Percentiles rank a stretch among this genome's conserved stretches.
Conservation (phyloP, 2,113 vertebrate genomes). For the Lanius collurio region DNA sequence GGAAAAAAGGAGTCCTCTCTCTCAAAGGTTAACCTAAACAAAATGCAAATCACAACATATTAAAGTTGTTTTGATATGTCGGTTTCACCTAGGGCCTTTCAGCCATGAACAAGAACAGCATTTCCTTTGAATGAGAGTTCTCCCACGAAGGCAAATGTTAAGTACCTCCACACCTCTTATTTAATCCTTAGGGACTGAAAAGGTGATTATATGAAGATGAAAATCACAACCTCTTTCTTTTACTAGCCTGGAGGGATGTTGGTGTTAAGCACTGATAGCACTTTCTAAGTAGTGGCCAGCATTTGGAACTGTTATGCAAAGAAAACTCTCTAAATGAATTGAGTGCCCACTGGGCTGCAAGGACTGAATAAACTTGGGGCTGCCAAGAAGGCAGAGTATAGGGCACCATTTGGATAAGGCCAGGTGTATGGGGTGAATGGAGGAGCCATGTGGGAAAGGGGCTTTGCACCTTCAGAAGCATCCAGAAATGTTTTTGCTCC, state of each 20-base stretch:
- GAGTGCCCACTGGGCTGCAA: neutral
- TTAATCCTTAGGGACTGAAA: neutral
- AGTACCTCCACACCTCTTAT: neutral
- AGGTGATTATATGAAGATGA: neutral
- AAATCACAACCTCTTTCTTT: neutral
- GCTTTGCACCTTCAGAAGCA: neutral
- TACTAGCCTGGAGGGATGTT: neutral
- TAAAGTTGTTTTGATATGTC: neutral
- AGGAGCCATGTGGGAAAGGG: neutral
- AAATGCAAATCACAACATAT: neutral
- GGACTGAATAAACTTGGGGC: neutral
- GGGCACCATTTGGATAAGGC: neutral
- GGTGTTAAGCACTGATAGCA: neutral
- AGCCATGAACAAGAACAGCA: neutral
- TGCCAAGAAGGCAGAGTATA: neutral
- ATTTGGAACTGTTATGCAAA: neutral
- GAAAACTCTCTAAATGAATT: neutral
- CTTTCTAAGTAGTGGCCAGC: neutral
- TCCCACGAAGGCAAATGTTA: neutral
- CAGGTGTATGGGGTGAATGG: neutral
- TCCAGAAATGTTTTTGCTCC: neutral
- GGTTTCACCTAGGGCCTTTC: neutral
- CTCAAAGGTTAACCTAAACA: neutral
- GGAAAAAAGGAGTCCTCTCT: neutral
- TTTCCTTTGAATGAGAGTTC: neutral